phyloP scores from a whole-genome alignment of 64 coral and sea anemone species.

The Dendrophyllia cribrosa region DNA sequence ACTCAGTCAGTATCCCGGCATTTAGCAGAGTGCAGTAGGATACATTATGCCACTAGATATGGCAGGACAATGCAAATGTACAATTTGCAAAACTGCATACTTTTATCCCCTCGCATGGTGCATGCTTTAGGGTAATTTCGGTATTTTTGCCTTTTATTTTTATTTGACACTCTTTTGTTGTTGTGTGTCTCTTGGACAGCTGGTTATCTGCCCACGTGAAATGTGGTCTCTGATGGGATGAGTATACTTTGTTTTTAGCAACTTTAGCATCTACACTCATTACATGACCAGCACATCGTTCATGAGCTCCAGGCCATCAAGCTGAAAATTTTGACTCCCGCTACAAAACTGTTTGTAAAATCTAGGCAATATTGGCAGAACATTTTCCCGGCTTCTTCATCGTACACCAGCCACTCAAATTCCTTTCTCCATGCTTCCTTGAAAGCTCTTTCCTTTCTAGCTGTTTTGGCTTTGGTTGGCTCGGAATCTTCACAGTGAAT shows the following conservation, averaged over 20 bases:
- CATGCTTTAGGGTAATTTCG: no score
- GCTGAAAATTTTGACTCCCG: conserved; percentile 37
- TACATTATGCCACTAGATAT: no score
- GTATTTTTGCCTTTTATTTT: no score
- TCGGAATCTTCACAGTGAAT: conserved; percentile 17
- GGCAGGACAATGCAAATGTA: conserved; percentile 12
- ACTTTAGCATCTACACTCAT: conserved; percentile 26
- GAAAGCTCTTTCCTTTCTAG: conserved; percentile 24
- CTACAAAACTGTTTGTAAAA: conserved; percentile 25
- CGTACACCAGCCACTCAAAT: conserved; percentile 11
- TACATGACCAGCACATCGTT: conserved; percentile 22
- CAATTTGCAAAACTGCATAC: conserved; percentile 24
- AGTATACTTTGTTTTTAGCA: conserved; percentile 40
- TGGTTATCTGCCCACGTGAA: no score
- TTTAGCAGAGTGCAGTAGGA: no score
- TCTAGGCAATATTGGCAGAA: conserved; percentile 40
- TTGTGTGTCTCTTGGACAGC: no score
- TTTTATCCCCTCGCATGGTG: conserved; percentile 49
- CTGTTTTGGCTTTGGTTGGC: conserved; percentile 19
- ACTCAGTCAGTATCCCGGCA: no score
- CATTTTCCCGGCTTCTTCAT: conserved; percentile 7
- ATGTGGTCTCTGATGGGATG: no score
- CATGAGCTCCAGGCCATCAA: conserved; percentile 10
- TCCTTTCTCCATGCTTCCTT: conserved; percentile 39
- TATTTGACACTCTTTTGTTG: no score